Conservation (phyloP, 2,888 invertebrate genomes). For the Xestoiulus laeticollis region DNA sequence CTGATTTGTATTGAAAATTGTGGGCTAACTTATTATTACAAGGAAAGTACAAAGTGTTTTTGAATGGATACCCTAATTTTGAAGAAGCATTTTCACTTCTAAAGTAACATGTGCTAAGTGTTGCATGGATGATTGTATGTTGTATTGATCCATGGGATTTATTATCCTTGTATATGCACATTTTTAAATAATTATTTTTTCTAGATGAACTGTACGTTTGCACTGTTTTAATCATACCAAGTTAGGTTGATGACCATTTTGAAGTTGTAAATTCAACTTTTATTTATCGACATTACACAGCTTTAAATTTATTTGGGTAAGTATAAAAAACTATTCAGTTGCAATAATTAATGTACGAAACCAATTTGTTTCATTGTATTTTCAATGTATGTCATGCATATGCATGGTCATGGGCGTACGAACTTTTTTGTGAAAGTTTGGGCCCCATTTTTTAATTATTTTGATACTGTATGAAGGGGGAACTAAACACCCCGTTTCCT, state of each 20-base stretch:
- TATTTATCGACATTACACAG: too few species aligned
- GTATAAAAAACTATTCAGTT: too few species aligned
- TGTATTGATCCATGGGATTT: conserved; percentile 6
- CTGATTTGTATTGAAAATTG: background rate
- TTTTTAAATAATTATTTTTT: conserved; percentile 16
- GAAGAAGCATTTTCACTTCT: conserved; percentile 9
- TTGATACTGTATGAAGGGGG: too few species aligned
- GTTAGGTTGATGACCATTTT: background rate
- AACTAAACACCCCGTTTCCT: too few species aligned
- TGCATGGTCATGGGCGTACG: too few species aligned
- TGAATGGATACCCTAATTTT: background rate
- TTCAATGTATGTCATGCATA: too few species aligned
- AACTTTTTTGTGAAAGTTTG: too few species aligned
- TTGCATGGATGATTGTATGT: conserved; percentile 11
- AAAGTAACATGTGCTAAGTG: conserved; percentile 12
- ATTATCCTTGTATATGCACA: conserved; percentile 37
- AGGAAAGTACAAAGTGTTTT: conserved; percentile 30
- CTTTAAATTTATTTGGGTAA: too few species aligned
- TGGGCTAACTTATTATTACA: background rate
- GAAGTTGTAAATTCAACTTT: too few species aligned
- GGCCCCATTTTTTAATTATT: too few species aligned
- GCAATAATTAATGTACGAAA: too few species aligned
- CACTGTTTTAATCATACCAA: background rate
- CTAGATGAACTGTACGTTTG: background rate
- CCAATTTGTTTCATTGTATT: too few species aligned